These are phyloP conservation scores for Leptatherina wallacei DNA, from an alignment of 2,797 vertebrate genomes.

Conservation along the genomic window DNA sequence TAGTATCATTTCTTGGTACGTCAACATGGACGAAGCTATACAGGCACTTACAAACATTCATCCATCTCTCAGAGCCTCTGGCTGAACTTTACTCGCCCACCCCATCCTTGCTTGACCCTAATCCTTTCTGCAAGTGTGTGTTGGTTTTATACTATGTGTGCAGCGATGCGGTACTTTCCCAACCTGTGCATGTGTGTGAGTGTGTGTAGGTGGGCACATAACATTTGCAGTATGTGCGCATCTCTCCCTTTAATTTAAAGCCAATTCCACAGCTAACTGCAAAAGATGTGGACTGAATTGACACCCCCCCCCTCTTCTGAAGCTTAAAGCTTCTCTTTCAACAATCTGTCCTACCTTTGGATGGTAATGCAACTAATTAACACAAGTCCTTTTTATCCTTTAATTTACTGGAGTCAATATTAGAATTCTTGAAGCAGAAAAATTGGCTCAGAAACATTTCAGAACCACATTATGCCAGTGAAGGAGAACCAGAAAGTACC, in stretches of 20 bases:
- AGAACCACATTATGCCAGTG: conserved; percentile 11
- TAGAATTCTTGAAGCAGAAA: neutral
- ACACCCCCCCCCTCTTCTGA: conserved; percentile 47
- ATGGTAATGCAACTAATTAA: conserved; percentile 37
- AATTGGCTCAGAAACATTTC: neutral
- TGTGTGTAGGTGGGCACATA: conserved; percentile 8
- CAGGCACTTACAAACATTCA: conserved; percentile 25
- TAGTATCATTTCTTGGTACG: neutral
- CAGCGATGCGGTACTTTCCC: conserved; percentile 1
- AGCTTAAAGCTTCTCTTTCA: conserved; percentile 33
- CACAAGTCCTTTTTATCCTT: too few species aligned
- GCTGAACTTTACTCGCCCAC: conserved; percentile 41
- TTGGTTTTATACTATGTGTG: conserved; percentile 13
- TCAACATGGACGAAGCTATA: conserved; percentile 31
- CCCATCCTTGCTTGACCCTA: conserved; percentile 52
- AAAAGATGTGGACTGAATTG: conserved; percentile 41
- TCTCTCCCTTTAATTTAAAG: conserved; percentile 50
- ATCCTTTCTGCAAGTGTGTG: conserved; percentile 47
- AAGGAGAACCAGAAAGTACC: conserved; percentile 5
- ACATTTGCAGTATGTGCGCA: conserved; percentile 9
- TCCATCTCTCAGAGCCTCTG: conserved; percentile 14
- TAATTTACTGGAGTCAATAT: neutral
- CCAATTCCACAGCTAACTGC: conserved; percentile 51
- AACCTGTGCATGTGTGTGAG: conserved; percentile 19
- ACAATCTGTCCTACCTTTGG: conserved; percentile 20